Base-by-base conservation (phyloP, 1,140 invertebrate genomes). In the Neodiprion lecontei region DNA sequence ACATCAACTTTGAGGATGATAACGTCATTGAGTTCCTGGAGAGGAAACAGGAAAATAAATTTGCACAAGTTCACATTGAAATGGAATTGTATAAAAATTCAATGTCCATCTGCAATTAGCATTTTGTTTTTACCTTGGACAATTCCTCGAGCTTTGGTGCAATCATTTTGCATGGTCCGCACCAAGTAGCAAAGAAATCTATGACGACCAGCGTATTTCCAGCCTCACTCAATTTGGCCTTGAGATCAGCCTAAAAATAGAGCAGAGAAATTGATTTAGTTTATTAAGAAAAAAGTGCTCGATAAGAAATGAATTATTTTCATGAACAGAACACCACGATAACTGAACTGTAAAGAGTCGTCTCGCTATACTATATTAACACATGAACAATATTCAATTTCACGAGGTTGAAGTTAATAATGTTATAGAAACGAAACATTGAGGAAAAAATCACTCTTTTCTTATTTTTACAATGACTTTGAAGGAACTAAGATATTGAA, bases 121-220 rank as follows among this genome's bases (percentile, higher is more conserved):
- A 76, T 73, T 9, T 76, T 17, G 78, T 75, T 67, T 79, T 73
- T 77, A 92, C 92, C 90, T 92, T 90, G 21, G 92, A 87, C 28
- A 94, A 84, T 82, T 93, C 93, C 75, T 93, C 92, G 67, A 95
- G 84, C 80, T 92, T 93, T 8, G 98, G 98, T 8, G 93, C 92
- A 87, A 99, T 98, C 88, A 94, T 91, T 87, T 96, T 96, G 90
- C 98, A 99, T 11, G 98, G 98, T 0, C 97, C 97, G 88, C 95
- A 96, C 95, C 95, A 96, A 71, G 91, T 91, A 3, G 94, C 94
- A 87, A 92, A 94, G 86, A 97, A 96, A 84, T 98, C 96, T 73
- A 99, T 92, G 28, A 99, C 92, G 40, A 99, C 94, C 80, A 99
- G 88, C 82, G 95, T 95, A 17, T 91, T 89, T 14, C 95, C 96